A percentile compares a stretch with the other conserved stretches of the same genome.
phyloP scores from a whole-genome alignment of 2,797 vertebrate genomes.

The Spondyliosoma cantharus region DNA sequence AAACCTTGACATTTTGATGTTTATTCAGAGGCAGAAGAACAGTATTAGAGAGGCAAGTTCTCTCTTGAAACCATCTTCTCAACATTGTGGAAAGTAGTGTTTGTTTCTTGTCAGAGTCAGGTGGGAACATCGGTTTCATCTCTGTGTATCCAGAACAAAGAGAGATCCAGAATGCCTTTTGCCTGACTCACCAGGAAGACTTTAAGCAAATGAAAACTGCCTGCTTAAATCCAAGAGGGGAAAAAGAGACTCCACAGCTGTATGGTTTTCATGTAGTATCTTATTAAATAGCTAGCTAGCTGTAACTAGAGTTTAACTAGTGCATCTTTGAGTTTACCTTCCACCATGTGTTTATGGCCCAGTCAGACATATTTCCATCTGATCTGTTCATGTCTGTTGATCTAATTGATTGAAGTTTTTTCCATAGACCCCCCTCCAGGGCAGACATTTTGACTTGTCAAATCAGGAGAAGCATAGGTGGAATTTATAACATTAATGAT shows the following conservation, averaged over 20 bases:
- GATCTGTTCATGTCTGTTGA: too few species aligned
- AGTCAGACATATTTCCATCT: too few species aligned
- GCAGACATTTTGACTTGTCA: too few species aligned
- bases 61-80: neutral
- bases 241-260: neutral
- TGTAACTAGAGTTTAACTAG: too few species aligned
- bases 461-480: too few species aligned
- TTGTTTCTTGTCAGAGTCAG: constrained; percentile 5
- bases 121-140: neutral
- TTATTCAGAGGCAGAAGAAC: neutral
- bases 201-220: neutral
- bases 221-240: neutral
- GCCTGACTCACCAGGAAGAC: neutral
- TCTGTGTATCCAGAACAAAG: neutral
- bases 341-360: too few species aligned
- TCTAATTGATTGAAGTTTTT: too few species aligned
- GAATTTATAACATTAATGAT: too few species aligned
- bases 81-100: neutral
- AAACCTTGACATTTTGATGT: constrained; percentile 52
- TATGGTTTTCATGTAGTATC: neutral
- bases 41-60: neutral
- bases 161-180: neutral
- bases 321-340: too few species aligned
- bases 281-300: neutral
- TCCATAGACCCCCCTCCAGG: too few species aligned